A percentile compares a stretch with the other conserved stretches of the same genome.
phyloP scores from a whole-genome alignment of 2,113 vertebrate genomes.

The Lynx canadensis region DNA sequence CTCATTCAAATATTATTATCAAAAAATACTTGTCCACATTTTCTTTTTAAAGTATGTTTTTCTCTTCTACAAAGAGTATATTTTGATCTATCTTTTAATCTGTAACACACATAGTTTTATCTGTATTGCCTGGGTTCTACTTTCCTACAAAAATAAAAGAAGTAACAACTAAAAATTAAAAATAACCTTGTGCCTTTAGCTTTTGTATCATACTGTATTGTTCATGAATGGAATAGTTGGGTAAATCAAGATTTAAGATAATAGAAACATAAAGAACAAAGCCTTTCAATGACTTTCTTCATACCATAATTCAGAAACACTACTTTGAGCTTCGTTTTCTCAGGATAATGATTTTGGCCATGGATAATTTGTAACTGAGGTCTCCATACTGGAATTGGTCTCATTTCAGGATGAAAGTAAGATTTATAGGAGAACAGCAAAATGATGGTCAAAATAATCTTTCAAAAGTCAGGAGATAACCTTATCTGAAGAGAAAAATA shows the following conservation, averaged over 20 bases:
- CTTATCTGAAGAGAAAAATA: constrained; percentile 21
- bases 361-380: constrained; percentile 62
- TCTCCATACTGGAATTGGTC: not conserved
- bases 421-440: constrained; percentile 56
- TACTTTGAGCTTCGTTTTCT: constrained; percentile 60
- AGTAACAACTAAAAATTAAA: not conserved
- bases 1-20: not conserved
- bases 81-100: constrained; percentile 32
- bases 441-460: constrained; percentile 50
- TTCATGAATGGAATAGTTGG: not conserved
- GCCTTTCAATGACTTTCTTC: constrained; percentile 45
- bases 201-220: constrained; percentile 37
- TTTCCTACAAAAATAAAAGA: constrained; percentile 15
- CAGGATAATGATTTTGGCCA: constrained; percentile 61
- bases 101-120: not conserved
- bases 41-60: not conserved
- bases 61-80: not conserved
- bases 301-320: not conserved
- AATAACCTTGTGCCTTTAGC: constrained; percentile 10
- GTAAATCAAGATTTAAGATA: constrained; percentile 51
- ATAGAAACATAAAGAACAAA: not conserved
- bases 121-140: constrained; percentile 1
- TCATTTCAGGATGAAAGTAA: constrained; percentile 66
- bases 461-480: constrained; percentile 55
- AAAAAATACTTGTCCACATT: not conserved